phyloP scores from a whole-genome alignment of 2,888 invertebrate species.

The Ommatoiulus sabulosus region DNA sequence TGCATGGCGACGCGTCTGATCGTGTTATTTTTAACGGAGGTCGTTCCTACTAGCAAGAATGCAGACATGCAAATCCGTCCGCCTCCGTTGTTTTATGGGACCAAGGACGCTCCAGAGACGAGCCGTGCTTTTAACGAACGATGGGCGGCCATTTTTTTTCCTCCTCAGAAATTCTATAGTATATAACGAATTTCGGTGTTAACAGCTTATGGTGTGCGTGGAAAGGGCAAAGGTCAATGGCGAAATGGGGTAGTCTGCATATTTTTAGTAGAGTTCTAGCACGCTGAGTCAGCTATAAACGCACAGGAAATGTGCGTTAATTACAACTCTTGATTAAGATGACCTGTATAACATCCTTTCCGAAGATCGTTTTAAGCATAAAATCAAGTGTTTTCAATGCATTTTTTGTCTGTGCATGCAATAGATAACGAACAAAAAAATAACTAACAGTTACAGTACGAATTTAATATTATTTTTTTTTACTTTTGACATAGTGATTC shows the following conservation, averaged over 20 bases:
- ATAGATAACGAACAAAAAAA: no score
- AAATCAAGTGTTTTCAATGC: no score
- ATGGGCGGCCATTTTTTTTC: neutral
- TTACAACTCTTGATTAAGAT: no score
- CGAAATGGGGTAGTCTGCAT: neutral
- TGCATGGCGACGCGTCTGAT: neutral
- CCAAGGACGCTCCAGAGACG: neutral
- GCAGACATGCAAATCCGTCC: slow-evolving; percentile 26
- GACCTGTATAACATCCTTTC: no score
- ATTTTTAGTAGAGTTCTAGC: neutral
- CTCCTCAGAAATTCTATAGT: neutral
- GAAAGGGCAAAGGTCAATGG: neutral
- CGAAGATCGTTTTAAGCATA: no score
- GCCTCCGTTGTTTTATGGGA: slow-evolving; percentile 23
- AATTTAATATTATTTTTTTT: no score
- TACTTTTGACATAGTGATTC: no score
- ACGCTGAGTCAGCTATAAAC: neutral
- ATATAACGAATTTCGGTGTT: neutral
- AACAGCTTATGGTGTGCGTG: neutral
- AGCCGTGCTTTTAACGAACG: neutral
- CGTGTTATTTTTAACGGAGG: neutral
- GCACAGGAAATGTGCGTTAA: no score
- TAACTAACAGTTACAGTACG: no score
- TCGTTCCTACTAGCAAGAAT: neutral
- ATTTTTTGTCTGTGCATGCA: no score